Conservation (phyloP, 1,140 invertebrate genomes). For the Saxidomus purpurata region DNA sequence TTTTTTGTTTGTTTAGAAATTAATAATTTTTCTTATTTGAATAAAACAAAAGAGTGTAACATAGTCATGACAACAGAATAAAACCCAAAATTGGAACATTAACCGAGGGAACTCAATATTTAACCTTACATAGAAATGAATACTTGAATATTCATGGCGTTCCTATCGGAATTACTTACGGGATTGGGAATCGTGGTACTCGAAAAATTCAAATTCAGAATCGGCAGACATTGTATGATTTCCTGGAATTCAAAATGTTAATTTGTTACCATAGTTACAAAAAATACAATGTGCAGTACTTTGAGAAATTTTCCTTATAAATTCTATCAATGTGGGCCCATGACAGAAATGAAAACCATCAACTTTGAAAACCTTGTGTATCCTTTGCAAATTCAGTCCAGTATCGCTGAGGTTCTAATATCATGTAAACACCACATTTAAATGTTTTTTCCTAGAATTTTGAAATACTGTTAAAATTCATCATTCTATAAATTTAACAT, state of each 20-base stretch:
- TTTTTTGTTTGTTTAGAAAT: background rate
- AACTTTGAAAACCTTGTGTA: too few species aligned
- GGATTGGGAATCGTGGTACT: conserved; percentile 44
- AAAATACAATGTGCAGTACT: conserved; percentile 10
- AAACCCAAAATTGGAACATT: conserved; percentile 20
- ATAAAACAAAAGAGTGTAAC: conserved; percentile 21
- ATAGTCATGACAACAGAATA: background rate
- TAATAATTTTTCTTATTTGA: background rate
- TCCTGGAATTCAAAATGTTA: conserved; percentile 65
- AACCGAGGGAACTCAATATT: conserved; percentile 36
- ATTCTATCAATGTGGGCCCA: background rate
- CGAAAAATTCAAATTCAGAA: conserved; percentile 65
- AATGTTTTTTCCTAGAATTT: too few species aligned
- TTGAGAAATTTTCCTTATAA: background rate
- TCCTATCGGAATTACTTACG: conserved; percentile 56
- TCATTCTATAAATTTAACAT: too few species aligned
- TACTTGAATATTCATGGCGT: background rate
- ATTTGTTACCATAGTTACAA: conserved; percentile 48
- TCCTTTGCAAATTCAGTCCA: too few species aligned
- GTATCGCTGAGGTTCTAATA: too few species aligned
- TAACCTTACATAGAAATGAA: background rate
- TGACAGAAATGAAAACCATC: background rate
- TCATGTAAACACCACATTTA: too few species aligned
- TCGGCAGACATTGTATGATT: conserved; percentile 57
- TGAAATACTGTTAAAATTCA: too few species aligned